Percentiles rank a stretch among this genome's conserved stretches.
These are phyloP conservation scores for Alethe diademata DNA, from an alignment of 2,113 vertebrate genomes.

Conservation along the genomic window DNA sequence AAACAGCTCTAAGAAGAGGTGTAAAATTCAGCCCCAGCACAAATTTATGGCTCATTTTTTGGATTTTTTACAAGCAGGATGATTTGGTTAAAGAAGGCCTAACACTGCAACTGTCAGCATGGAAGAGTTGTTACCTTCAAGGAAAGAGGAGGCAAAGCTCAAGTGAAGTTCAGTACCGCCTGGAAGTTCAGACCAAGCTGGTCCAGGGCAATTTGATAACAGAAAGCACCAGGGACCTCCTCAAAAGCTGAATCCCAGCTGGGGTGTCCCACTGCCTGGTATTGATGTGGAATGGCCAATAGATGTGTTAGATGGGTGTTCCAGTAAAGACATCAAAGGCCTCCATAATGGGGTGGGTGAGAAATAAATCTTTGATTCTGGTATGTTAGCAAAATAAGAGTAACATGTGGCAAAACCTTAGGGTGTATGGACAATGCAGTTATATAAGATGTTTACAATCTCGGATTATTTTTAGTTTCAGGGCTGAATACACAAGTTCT, in stretches of 20 bases:
- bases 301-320: neutral
- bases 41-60: neutral
- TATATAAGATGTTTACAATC: slow-evolving; percentile 42
- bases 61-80: neutral
- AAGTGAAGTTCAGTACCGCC: neutral
- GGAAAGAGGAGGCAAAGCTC: neutral
- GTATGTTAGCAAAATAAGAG: neutral
- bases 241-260: neutral
- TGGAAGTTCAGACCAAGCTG: neutral
- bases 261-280: neutral
- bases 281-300: neutral
- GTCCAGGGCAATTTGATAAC: neutral
- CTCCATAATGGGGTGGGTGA: neutral
- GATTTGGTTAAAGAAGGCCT: neutral
- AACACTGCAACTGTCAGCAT: neutral
- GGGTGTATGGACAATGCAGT: slow-evolving; percentile 1
- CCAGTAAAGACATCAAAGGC: neutral
- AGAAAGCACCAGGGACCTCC: neutral
- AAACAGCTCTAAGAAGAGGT: neutral
- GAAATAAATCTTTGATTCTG: neutral
- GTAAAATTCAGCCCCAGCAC: neutral
- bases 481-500: neutral
- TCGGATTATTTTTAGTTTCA: slow-evolving; percentile 29
- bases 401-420: slow-evolving; percentile 20
- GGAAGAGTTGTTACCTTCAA: neutral